phyloP scores from a whole-genome alignment of 2,888 invertebrate species.

The Clitarchus hookeri region DNA sequence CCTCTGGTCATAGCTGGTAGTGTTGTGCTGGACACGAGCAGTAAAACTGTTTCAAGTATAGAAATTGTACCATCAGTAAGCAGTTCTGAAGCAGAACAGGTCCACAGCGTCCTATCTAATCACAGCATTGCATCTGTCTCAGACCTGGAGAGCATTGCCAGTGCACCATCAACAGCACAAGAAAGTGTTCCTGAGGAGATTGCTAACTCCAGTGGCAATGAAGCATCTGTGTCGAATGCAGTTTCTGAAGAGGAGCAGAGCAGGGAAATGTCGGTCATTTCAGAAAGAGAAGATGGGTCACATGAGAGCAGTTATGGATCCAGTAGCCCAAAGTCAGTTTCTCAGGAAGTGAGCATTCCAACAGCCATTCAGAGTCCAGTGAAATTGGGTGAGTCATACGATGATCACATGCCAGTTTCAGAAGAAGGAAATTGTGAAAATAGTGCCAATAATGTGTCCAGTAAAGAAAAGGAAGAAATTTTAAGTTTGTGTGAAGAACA shows the following conservation, averaged over 20 bases:
- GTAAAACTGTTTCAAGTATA: neutral
- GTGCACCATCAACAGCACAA: neutral
- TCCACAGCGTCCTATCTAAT: neutral
- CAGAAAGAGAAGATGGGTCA: neutral
- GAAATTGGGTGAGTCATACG: slow-evolving; percentile 20
- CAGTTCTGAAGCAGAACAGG: neutral
- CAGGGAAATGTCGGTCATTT: slow-evolving; percentile 25
- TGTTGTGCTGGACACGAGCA: neutral
- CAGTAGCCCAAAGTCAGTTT: slow-evolving; percentile 39
- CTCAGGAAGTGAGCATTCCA: slow-evolving; percentile 40
- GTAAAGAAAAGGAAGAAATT: neutral
- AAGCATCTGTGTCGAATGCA: neutral
- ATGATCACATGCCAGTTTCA: neutral
- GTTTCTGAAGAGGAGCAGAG: slow-evolving; percentile 12
- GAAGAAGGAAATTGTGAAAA: neutral
- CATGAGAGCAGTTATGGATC: slow-evolving; percentile 14
- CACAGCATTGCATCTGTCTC: neutral
- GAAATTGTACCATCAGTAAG: neutral
- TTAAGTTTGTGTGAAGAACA: neutral
- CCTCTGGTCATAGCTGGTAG: neutral
- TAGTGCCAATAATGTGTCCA: neutral
- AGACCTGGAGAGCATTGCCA: neutral
- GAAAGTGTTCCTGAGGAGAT: slow-evolving; percentile 24
- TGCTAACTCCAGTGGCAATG: neutral
- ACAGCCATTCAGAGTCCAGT: slow-evolving; percentile 37